Base-by-base conservation (phyloP, 1,140 invertebrate genomes). In the Danaus melanippus region DNA sequence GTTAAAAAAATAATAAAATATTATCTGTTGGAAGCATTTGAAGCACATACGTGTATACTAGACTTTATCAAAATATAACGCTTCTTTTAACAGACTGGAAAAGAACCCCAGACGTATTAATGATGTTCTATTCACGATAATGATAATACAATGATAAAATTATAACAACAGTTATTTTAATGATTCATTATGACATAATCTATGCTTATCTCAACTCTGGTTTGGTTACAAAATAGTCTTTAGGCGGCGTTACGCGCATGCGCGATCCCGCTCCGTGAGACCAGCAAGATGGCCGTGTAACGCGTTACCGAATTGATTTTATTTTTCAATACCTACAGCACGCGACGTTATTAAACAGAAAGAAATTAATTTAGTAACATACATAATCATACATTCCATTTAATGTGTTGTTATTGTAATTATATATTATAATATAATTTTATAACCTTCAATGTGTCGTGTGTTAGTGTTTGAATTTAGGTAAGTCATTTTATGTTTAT, bases 241-340 rank as follows among this genome's bases (percentile, higher is more conserved):
- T 57, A 57, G 32, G 32, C 49, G 46, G 42, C 42, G 11, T 42
- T 56, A 40, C 42, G 48, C 67, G 74, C 74, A 75, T 77, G 74
- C 74, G 68, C 61, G 56, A 10, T 39, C 42, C 54, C 52, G 58
- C 66, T 32, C 65, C 66, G 64, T 60, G 62, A 32, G 5, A 32
- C 61, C 62, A 71, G 65, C 66, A 78, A 78, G 59, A 78, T 78
- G 75, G 75, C 75, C 56, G 45, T 50, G 61, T 57, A 63, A 58
- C 57, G 61, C 64, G 69, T 71, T 56, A 62, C 41, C 66, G 56
- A 66, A 76, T 74, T 76, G 73, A 78, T 76, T 75, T 72, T 75
- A 66, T 69, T 64, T 71, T 60, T 54, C n/a, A 58, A 63, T 57
- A 69, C 56, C 56, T 49, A 52, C 58, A 53, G 51, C 60, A 53